Base-by-base conservation (phyloP, 2,888 invertebrate genomes). In the Macrosoma leucophasiata region DNA sequence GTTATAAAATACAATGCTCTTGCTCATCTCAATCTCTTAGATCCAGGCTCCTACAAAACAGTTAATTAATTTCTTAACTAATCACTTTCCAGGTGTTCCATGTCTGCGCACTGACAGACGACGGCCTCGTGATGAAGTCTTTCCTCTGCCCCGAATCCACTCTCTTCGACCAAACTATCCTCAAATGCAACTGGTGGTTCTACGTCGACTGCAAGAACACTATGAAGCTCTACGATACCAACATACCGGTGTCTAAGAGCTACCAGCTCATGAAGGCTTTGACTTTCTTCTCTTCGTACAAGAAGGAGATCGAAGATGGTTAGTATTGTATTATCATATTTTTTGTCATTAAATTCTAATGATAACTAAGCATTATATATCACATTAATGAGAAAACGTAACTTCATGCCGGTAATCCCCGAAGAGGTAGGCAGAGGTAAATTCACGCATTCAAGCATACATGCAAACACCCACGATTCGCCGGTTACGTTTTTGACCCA, bases 121-220 rank as follows among this genome's bases (percentile, higher is more conserved):
- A 94, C 49, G 95, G 95, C 0, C 84, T 95, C 34, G 93, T 95
- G 29, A 94, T 94, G 90, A 95, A 95, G 71, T 95, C 95, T 27
- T 96, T 96, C 77, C 86, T 95, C 25, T 96, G 95, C 61, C 95
- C 95, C 0, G 94, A 95, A 68, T 95, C 93, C 15, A 96, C 96
- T 0, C 86, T 95, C 31, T 96, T 96, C 72, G 95, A 96, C 61
- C 95, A 95, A 70, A 93, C 94, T 12, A 93, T 96, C 43, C 86
- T 96, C 3, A 95, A 95, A 64, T 96, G 96, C 73, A 95, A 95
- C 69, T 95, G 95, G 95, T 95, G 94, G 94, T 94, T 95, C 82
- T 95, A 95, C 67, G 95, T 95, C 0, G 95, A 95, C 63, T 96
- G 96, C 73, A 92, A 92, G 67, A 88, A 89, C 33, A 93, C 94